Conservation (phyloP, 2,888 invertebrate species). For the Trachelus tabidus region DNA sequence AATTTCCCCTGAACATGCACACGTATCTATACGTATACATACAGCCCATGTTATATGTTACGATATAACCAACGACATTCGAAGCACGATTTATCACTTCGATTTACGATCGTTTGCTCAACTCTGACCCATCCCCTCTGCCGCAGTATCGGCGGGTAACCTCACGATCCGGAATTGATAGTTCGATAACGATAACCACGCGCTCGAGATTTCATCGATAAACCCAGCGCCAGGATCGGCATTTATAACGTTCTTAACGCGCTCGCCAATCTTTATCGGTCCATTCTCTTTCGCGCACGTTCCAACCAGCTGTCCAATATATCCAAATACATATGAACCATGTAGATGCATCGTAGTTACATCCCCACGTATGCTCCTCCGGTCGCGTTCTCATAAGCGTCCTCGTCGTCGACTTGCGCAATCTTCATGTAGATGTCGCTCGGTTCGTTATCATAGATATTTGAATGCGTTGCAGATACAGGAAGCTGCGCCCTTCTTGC, state of each 20-base stretch:
- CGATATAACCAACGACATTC: not conserved
- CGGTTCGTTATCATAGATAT: not conserved
- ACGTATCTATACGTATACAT: not conserved
- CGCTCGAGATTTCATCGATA: conserved; percentile 1
- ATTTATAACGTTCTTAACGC: conserved; percentile 15
- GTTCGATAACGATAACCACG: conserved; percentile 1
- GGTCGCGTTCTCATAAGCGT: not conserved
- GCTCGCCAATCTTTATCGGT: conserved; percentile 7
- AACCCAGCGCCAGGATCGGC: not conserved
- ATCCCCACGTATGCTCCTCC: not conserved
- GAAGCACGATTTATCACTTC: not conserved
- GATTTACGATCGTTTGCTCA: conserved; percentile 6
- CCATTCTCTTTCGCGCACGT: not conserved
- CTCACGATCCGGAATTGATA: conserved; percentile 8
- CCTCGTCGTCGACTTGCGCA: not conserved
- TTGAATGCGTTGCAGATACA: not conserved
- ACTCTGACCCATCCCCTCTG: conserved; percentile 4
- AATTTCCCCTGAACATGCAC: not conserved
- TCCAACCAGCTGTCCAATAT: not conserved
- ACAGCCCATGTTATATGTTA: not conserved
- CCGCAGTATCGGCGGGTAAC: conserved; percentile 7
- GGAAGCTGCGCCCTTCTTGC: not conserved
- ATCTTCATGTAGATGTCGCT: not conserved
- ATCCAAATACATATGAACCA: not conserved
- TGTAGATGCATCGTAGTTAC: not conserved